These are phyloP conservation scores for Tuberolachnus salignus DNA, from an alignment of 2,888 invertebrate species.

Conservation along the genomic window DNA sequence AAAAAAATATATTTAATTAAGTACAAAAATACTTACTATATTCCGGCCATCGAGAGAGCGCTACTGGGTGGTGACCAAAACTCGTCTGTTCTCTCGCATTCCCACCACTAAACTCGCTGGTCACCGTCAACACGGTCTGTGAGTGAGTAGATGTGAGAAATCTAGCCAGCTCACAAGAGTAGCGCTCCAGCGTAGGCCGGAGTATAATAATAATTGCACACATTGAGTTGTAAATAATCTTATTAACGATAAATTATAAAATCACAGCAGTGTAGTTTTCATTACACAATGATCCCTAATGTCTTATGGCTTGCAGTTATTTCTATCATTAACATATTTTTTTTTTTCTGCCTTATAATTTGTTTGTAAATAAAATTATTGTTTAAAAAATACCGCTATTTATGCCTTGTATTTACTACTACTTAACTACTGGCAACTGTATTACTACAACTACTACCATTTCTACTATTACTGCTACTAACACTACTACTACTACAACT, in stretches of 20 bases:
- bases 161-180: too few relatives aligned
- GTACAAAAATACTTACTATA: neutral
- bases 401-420: neutral
- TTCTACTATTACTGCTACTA: conserved; percentile 14
- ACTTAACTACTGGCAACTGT: neutral
- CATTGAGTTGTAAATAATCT: conserved; percentile 10
- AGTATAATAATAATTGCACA: neutral
- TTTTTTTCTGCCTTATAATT: neutral
- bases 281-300: neutral
- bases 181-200: too few relatives aligned
- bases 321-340: conserved; percentile 13
- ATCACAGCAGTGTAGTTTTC: neutral
- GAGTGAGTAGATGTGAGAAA: too few relatives aligned
- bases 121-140: too few relatives aligned
- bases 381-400: neutral
- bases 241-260: neutral
- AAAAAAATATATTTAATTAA: neutral
- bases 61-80: too few relatives aligned
- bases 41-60: too few relatives aligned
- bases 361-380: conserved; percentile 1
- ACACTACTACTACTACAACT: conserved; percentile 26
- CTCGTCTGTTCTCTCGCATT: too few relatives aligned
- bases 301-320: neutral
- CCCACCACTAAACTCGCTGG: too few relatives aligned
- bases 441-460: neutral